Base-by-base conservation (phyloP, 2,888 invertebrate species). In the Hoplodrina blanda region DNA sequence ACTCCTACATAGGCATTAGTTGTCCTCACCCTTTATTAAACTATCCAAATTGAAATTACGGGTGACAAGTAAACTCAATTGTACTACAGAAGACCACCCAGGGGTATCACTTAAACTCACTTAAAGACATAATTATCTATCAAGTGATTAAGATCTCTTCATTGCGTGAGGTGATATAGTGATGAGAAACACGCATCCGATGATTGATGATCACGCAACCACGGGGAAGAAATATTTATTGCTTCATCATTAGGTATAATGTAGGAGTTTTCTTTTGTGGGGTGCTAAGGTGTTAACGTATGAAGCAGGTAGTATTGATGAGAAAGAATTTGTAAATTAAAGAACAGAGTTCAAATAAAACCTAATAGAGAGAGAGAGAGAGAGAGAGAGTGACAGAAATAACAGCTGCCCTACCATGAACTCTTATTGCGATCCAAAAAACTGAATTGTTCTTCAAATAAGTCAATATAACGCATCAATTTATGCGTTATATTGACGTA, bases 201-300 rank as follows among this genome's bases (percentile, higher is more conserved):
- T 64, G 80, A 78, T 78, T 80, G 61, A 78, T 80, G 80, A 76
- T 64, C 78, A 78, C 64, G 80, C 71, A 71, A 78, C 70, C 20
- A 41, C 17, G 30, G 65, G 76, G 55, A 71, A 71, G 71, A 76
- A 80, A 80, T 78, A 71, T 67, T 62, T 78, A 71, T 67, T 62
- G 71, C 80, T 64, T 71, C 41, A 71, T 71, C 71, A 80, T 78
- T 70, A 17, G 46, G 46, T 17, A 57, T 57, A 25, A 54, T 75
- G 63, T 80, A 19, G 53, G 17, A 62, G 17, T 62, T 64, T 79
- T 71, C 52, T 71, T 55, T 57, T 25, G 30, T 53, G n/a, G 55
- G 70, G 70, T 64, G 73, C 25, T 61, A 55, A 63, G 4, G 52
- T 78, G 64, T 70, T 56, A 64, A 60, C 13, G 33, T 44, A 50